Conservation (phyloP, 2,797 vertebrate species). For the Pantherophis alleghaniensis region DNA sequence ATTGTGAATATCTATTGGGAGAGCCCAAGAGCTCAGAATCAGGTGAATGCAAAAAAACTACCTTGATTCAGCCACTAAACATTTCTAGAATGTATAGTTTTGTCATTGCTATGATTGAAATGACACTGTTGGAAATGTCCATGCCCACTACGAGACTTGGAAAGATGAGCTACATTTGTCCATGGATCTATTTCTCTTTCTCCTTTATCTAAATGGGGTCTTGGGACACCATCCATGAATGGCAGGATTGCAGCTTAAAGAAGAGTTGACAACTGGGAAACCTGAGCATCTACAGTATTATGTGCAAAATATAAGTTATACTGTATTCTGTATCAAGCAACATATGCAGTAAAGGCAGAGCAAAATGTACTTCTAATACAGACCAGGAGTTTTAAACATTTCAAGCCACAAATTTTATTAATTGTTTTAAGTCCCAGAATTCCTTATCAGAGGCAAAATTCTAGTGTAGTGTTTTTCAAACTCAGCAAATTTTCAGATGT, state of each 20-base stretch:
- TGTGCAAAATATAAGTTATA: background rate
- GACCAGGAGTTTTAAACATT: background rate
- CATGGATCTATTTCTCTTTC: background rate
- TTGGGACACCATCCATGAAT: background rate
- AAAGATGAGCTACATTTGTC: background rate
- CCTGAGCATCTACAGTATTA: background rate
- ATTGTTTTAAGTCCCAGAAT: background rate
- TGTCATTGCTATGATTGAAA: background rate
- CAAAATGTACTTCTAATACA: background rate
- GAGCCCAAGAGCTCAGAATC: background rate
- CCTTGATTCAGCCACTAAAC: background rate
- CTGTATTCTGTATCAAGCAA: background rate
- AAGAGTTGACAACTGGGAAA: background rate
- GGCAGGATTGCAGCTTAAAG: background rate
- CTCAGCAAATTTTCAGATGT: background rate
- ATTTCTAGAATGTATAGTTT: background rate
- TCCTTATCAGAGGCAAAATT: background rate
- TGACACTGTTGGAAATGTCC: background rate
- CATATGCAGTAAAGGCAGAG: background rate
- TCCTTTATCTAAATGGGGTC: background rate
- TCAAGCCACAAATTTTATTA: background rate
- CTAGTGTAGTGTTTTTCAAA: background rate
- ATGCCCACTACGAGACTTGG: background rate
- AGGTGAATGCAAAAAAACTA: background rate
- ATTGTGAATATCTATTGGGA: background rate